Base-by-base conservation (phyloP, 2,888 invertebrate genomes). In the Hedychridium roseum region DNA sequence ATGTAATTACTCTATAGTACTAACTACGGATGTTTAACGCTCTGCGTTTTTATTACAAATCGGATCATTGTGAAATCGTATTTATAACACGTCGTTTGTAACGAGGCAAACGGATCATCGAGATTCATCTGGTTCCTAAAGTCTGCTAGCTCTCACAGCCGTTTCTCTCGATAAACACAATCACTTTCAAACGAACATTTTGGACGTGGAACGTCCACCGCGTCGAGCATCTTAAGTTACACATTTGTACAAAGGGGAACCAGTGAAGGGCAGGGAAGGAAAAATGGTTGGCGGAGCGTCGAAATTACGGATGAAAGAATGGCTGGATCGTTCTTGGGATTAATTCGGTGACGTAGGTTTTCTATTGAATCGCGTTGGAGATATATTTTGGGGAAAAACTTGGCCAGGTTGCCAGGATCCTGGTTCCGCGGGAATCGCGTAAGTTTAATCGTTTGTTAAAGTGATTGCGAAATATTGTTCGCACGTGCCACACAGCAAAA, bases 401-500 rank as follows among this genome's bases (percentile, higher is more conserved):
- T 51, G 62, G 58, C 52, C 56, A 57, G 57, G 46, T 52, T 50
- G 53, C 54, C 54, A 38, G 38, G 53, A 46, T 55, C 53, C 43
- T 36, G 21, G 18, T 27, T 32, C 11, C 15, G 16, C 20, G 35
- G 37, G 34, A 51, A 35, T 26, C 28, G 18, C 14, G 43, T 38
- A 50, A 57, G 48, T 63, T 60, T 54, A 62, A 45, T 51, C 40
- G 55, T 55, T 70, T 68, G 58, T 69, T 67, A 58, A 56, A 43
- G 47, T 54, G 57, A 61, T 55, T 47, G 54, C 52, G 61, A 58
- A 54, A 56, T 57, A 54, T 60, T 54, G 57, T 63, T 67, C 56
- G 57, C 54, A 56, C 65, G 64, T 70, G 70, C 66, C 68, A 70
- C 66, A 62, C 58, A 54, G 26, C 53, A 45, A 48, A 58, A 51